Base-by-base conservation (phyloP, 2,113 vertebrate species). In the Chaenogobius annularis region DNA sequence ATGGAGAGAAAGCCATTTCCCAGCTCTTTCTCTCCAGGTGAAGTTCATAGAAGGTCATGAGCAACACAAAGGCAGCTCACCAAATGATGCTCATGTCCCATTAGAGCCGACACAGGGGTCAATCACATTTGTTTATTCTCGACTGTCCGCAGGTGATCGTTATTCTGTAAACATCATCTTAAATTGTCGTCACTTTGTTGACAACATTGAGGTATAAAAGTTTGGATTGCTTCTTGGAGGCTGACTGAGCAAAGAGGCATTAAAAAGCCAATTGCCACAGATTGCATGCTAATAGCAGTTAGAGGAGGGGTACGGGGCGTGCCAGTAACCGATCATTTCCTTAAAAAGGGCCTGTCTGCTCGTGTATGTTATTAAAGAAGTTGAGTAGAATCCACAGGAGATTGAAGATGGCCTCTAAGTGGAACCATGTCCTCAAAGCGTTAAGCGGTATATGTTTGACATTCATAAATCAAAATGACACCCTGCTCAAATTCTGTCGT, bases 361-460 rank as follows among this genome's bases (percentile, higher is more conserved):
- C 95, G 95, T 96, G 94, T 95, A 95, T 95, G 94, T 94, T 96
- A 97, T 96, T 96, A 96, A 96, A 96, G 92, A 88, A 93, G 90
- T 90, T 95, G 92, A 94, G 92, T 90, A 91, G 94, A 95, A 93
- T 94, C 90, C 92, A 93, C 87, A 81, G 81, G 87, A 92, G 91
- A 92, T 92, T 92, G 88, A 91, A 92, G 89, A 94, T 92, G 26
- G 92, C 89, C 93, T 92, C 93, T 93, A 92, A 90, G 79, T 90
- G 93, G 93, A 87, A 92, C 89, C 86, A 92, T 91, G 79, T 94
- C 93, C 92, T 93, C 91, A 92, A 81, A 91, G 88, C 92, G 87
- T 90, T 90, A 54, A 83, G 82, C 93, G 26, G 26, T 94, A 66
- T 67, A 91, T 93, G 88, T 94, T 93, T 94, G 76, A 86, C 80